Evolutionary conservation across 1,140 invertebrate genomes (phyloP).

Genomic region (Wasmannia auropunctata): DNA sequence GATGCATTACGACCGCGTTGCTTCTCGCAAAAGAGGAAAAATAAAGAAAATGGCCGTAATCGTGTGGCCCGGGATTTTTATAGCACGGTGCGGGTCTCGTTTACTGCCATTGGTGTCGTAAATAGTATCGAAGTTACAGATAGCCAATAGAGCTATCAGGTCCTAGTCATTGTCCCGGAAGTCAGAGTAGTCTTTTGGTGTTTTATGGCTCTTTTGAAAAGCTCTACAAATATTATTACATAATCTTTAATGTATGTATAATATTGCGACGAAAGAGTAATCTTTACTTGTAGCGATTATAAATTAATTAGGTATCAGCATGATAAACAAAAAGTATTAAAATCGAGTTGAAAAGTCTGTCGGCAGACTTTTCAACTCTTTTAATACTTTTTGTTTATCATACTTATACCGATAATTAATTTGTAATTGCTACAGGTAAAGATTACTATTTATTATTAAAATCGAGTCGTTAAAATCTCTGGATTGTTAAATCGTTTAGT

Average conservation of each 20-base stretch:
- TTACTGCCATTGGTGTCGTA: conserved; percentile 45
- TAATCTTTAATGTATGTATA: background rate
- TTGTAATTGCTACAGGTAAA: too few species aligned
- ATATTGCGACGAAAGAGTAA: background rate
- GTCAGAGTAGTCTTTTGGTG: background rate
- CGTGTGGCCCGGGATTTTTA: conserved; percentile 28
- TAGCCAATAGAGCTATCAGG: conserved; percentile 27
- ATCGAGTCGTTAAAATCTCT: background rate
- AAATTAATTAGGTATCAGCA: background rate
- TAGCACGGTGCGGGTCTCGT: conserved; percentile 11
- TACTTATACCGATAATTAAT: too few species aligned
- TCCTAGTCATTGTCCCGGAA: background rate
- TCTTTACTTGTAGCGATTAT: background rate
- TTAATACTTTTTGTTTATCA: too few species aligned
- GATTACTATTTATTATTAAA: background rate
- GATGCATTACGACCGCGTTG: conserved; percentile 25
- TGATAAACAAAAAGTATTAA: background rate
- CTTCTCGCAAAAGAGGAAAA: conserved; percentile 28
- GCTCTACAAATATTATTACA: background rate
- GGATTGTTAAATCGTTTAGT: conserved; percentile 23
- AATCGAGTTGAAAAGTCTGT: background rate
- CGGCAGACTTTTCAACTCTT: too few species aligned
- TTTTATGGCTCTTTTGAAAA: background rate
- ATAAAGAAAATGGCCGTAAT: conserved; percentile 47
- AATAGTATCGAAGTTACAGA: conserved; percentile 56